phyloP scores from a whole-genome alignment of 2,113 vertebrate species.

The Centropus unirufus region DNA sequence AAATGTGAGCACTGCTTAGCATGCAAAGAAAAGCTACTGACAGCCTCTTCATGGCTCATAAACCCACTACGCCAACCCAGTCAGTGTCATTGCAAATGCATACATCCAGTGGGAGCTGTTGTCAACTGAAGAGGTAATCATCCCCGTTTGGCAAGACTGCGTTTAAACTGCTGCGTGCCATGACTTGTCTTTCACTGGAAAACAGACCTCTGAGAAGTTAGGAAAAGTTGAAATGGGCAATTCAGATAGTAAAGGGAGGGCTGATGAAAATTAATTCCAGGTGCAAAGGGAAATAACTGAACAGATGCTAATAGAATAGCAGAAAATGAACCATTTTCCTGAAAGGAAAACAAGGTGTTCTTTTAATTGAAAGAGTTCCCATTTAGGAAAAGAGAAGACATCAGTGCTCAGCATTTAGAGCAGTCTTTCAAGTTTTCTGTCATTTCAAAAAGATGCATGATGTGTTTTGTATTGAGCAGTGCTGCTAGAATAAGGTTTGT shows the following conservation, averaged over 20 bases:
- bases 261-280: slow-evolving; percentile 56
- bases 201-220: slow-evolving; percentile 5
- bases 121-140: neutral
- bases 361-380: slow-evolving; percentile 27
- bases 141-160: neutral
- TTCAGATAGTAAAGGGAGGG: neutral
- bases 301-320: slow-evolving; percentile 14
- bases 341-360: slow-evolving; percentile 1
- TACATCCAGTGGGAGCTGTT: slow-evolving; percentile 24
- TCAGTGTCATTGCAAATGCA: neutral
- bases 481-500: neutral
- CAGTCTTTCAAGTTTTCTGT: neutral
- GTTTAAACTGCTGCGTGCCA: neutral
- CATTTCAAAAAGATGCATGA: neutral
- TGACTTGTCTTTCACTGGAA: neutral
- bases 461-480: neutral
- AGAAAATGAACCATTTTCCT: slow-evolving; percentile 13
- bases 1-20: neutral
- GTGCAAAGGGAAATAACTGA: slow-evolving; percentile 30
- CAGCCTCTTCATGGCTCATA: slow-evolving; percentile 4
- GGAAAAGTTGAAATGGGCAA: slow-evolving; percentile 39
- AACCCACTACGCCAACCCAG: neutral
- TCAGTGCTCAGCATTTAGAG: neutral
- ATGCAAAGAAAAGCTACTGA: neutral
- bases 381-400: neutral